These are phyloP conservation scores for Orthonyx spaldingii DNA, from an alignment of 2,113 vertebrate species.

Conservation along the genomic window DNA sequence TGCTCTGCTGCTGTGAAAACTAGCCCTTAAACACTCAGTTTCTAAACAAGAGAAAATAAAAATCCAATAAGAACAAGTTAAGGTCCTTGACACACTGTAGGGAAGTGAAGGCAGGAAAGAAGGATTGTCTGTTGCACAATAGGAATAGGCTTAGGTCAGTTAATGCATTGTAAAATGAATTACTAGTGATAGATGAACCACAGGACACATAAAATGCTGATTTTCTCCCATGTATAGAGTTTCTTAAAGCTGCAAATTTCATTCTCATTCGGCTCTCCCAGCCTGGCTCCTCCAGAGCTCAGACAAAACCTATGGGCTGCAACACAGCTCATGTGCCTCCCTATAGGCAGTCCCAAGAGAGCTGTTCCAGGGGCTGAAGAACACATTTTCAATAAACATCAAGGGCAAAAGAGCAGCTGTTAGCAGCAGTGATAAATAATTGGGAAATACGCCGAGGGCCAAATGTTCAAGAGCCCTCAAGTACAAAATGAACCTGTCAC, in stretches of 20 bases:
- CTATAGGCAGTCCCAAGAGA: neutral
- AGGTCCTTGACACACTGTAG: conserved; percentile 31
- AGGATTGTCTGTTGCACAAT: neutral
- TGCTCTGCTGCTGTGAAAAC: conserved; percentile 29
- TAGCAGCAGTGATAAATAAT: neutral
- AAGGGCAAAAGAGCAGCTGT: neutral
- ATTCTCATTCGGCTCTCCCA: neutral
- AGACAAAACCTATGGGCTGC: neutral
- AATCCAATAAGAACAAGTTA: conserved; percentile 52
- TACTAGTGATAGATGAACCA: neutral
- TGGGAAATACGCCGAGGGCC: neutral
- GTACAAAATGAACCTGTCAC: neutral
- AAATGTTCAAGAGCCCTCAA: neutral
- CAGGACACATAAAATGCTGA: neutral
- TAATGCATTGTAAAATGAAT: conserved; percentile 20
- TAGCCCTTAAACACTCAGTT: neutral
- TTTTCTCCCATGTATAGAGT: neutral
- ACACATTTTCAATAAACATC: neutral
- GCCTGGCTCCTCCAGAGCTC: neutral
- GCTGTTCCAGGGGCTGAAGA: neutral
- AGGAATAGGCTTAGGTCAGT: neutral
- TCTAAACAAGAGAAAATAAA: conserved; percentile 52
- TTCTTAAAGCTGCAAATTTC: neutral
- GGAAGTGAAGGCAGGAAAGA: conserved; percentile 3
- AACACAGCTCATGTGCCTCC: neutral